A percentile compares a stretch with the other conserved stretches of the same genome.
Conservation (phyloP, 2,888 invertebrate species). For the Scelioninae gen. 1 region DNA sequence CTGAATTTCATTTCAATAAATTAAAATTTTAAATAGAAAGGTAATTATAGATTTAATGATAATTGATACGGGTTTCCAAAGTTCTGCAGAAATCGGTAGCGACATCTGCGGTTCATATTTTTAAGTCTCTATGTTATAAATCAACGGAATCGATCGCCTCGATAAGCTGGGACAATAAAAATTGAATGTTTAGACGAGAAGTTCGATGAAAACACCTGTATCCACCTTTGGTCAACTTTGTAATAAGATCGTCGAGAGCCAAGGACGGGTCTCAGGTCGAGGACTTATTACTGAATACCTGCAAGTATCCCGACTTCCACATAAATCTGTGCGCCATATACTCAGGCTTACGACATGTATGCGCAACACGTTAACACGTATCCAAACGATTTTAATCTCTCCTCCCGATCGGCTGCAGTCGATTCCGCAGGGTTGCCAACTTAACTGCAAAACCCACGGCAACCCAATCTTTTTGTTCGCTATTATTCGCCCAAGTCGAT, state of each 20-base stretch:
- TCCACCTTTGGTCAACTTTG: slow-evolving; percentile 70
- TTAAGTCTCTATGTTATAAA: slow-evolving; percentile 21
- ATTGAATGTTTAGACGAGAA: slow-evolving; percentile 58
- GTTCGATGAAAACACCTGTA: slow-evolving; percentile 69
- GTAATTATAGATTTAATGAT: no score
- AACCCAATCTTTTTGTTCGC: slow-evolving; percentile 67
- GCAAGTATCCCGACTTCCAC: slow-evolving; percentile 76
- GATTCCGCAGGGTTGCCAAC: slow-evolving; percentile 76
- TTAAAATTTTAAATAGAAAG: no score
- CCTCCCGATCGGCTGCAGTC: slow-evolving; percentile 75
- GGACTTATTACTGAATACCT: slow-evolving; percentile 74
- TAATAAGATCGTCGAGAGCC: slow-evolving; percentile 72
- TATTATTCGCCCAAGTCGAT: slow-evolving; percentile 61
- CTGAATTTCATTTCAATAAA: no score
- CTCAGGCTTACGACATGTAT: slow-evolving; percentile 74
- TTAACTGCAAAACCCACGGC: slow-evolving; percentile 53
- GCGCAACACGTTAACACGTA: slow-evolving; percentile 79
- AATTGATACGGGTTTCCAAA: neutral
- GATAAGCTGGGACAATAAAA: slow-evolving; percentile 54
- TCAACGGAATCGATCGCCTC: slow-evolving; percentile 49
- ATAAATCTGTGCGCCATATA: slow-evolving; percentile 77
- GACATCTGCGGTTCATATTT: slow-evolving; percentile 55
- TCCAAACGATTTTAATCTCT: slow-evolving; percentile 78
- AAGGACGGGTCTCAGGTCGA: slow-evolving; percentile 72
- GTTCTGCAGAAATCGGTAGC: slow-evolving; percentile 40